Evolutionary conservation across 2,797 vertebrate species (phyloP).

Genomic region (Psittacula derbiana): DNA sequence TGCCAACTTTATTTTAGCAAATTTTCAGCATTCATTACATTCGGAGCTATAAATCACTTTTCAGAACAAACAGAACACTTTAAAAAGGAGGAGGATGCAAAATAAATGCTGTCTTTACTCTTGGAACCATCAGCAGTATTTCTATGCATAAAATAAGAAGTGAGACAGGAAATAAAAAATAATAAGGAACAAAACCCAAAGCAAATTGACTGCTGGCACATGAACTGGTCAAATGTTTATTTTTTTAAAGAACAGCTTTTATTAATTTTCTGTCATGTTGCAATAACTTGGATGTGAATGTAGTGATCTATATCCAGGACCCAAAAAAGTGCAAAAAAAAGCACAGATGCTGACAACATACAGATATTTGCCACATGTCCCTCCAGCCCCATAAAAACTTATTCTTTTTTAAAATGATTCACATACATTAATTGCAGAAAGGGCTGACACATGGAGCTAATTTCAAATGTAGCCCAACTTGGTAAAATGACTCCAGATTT

Average conservation of each 20-base stretch:
- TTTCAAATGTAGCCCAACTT: neutral
- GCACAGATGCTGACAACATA: neutral
- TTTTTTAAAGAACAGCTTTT: conserved; percentile 44
- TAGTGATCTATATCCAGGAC: neutral
- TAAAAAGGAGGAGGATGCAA: neutral
- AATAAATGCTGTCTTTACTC: neutral
- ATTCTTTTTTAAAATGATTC: neutral
- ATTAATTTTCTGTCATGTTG: conserved; percentile 48
- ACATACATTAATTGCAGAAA: neutral
- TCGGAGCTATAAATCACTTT: neutral
- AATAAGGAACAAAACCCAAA: conserved; percentile 22
- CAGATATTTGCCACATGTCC: neutral
- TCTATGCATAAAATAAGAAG: conserved; percentile 11
- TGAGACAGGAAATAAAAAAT: neutral
- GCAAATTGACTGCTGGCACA: neutral
- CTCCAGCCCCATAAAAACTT: neutral
- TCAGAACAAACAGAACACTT: neutral
- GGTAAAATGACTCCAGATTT: neutral
- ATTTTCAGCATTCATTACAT: neutral
- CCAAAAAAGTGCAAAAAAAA: neutral
- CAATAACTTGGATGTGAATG: conserved; percentile 41
- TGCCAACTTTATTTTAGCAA: neutral
- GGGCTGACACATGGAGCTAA: neutral
- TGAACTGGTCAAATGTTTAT: neutral
- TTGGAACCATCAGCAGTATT: neutral